Conservation (phyloP, 2,797 vertebrate genomes). For the Arctocebus calabarensis region DNA sequence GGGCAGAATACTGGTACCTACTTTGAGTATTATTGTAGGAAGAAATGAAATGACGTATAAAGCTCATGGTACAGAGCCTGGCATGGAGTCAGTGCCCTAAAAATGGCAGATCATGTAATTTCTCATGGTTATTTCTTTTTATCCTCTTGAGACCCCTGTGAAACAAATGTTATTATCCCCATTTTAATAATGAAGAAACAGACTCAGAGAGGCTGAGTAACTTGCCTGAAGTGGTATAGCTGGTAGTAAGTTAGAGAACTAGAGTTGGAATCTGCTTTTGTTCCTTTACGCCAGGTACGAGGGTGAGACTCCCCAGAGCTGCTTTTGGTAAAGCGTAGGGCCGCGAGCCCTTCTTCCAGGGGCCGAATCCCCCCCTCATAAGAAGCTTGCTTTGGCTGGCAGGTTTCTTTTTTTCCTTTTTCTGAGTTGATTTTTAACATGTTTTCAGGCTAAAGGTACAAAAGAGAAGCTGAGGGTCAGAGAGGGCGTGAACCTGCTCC, state of each 20-base stretch:
- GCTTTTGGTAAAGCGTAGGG: neutral
- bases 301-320: neutral
- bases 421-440: neutral
- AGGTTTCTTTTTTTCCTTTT: neutral
- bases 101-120: neutral
- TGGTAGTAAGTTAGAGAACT: neutral
- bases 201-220: neutral
- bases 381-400: neutral
- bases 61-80: neutral
- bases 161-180: too few species aligned
- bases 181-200: neutral
- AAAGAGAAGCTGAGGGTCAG: neutral
- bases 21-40: neutral
- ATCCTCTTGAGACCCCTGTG: rapidly evolving
- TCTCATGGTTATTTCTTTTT: neutral
- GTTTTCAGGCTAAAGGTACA: neutral
- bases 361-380: neutral
- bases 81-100: too few species aligned
- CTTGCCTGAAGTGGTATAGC: neutral
- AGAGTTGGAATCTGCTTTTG: neutral
- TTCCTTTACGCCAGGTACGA: rapidly evolving
- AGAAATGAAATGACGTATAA: neutral
- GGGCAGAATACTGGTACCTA: neutral
- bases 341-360: rapidly evolving
- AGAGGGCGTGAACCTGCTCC: too few species aligned